Base-by-base conservation (phyloP, 2,797 vertebrate species). In the Xenopus petersii region DNA sequence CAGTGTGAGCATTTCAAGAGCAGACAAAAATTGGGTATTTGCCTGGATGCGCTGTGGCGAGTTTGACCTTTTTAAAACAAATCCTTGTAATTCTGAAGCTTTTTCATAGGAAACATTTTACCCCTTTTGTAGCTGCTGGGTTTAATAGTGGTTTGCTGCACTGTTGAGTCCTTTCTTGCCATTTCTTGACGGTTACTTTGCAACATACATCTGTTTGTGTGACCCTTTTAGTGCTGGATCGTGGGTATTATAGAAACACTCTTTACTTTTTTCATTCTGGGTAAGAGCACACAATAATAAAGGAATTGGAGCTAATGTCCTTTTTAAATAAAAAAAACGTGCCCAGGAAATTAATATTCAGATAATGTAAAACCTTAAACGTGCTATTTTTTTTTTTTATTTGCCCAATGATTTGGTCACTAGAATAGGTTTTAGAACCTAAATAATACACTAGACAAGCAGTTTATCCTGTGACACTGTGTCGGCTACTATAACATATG, bases 1-100 rank as follows among this genome's bases (percentile, higher is more conserved):
- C 81, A 81, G 71, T 72, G 60, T 73, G 83, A 82, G 86, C 81
- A 75, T 81, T 86, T 85, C 73, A 80, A 75, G 58, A 73, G 81
- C 68, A 42, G 75, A 24, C 9, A 67, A 49, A 42, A 74, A 74
- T 81, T 85, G 84, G 81, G 73, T 12, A 17, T 58, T 55, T 84
- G 86, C 83, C 88, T 86, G 79, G 13, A 49, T 66, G 62, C 77
- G 55, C 47, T 71, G 69, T 74, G 62, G 71, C 60, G 47, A n/a
- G 66, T 60, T 74, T 79, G 71, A 74, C 71, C 71, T 74, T 79
- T 77, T 73, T 36, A 63, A 47, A 79, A 66, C 66, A 79, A 70
- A 79, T 74, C 61, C 66, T 73, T 70, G 54, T 59, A 70, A 65
- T 73, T 66, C 67, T 46, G 15, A 60, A 78, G 70, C 62, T 61